phyloP scores from a whole-genome alignment of 2,113 vertebrate genomes.

The Puntigrus tetrazona region DNA sequence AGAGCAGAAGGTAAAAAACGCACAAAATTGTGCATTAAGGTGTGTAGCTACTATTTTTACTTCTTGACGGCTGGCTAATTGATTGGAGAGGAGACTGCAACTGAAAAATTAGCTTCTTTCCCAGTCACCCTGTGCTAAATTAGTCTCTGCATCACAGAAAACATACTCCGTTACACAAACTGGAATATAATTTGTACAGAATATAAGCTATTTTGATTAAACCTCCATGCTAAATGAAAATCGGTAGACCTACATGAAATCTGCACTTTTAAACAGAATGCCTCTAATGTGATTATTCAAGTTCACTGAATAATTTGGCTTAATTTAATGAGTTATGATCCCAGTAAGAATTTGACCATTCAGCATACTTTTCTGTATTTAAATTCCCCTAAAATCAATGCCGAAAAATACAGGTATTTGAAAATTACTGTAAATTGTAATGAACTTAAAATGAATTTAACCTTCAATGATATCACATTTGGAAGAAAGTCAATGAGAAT shows the following conservation, averaged over 20 bases:
- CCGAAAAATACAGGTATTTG: conserved; percentile 38
- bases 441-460: conserved; percentile 65
- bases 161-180: conserved; percentile 21
- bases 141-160: conserved; percentile 33
- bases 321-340: background rate
- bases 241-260: background rate
- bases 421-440: conserved; percentile 70
- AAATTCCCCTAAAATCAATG: background rate
- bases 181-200: conserved; percentile 74
- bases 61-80: background rate
- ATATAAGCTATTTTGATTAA: conserved; percentile 74
- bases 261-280: background rate
- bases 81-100: background rate
- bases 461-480: conserved; percentile 65
- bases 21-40: conserved; percentile 63
- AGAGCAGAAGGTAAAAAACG: conserved; percentile 45
- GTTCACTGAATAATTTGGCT: background rate
- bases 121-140: conserved; percentile 48
- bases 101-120: conserved; percentile 65
- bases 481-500: conserved; percentile 63
- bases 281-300: background rate
- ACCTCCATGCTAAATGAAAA: background rate
- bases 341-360: background rate
- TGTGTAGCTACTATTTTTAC: conserved; percentile 50
- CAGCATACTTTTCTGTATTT: background rate